Evolutionary conservation across 2,888 invertebrate genomes (phyloP).

Genomic region (Aphidoletes aphidimyza): DNA sequence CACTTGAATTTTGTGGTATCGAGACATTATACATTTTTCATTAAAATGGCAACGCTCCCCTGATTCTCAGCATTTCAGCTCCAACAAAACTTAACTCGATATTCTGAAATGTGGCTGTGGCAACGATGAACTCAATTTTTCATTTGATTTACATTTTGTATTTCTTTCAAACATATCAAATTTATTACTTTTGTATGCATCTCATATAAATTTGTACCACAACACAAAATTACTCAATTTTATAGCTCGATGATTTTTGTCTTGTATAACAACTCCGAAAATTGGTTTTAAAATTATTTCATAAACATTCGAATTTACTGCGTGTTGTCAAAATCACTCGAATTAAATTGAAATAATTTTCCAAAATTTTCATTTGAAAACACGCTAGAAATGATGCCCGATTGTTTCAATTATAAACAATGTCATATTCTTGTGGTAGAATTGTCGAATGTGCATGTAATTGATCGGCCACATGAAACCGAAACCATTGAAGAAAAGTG

Average conservation of each 20-base stretch:
- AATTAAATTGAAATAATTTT: too few species aligned
- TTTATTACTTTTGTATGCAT: neutral
- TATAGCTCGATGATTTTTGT: too few species aligned
- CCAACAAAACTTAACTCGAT: too few species aligned
- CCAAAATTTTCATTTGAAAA: too few species aligned
- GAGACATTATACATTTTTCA: constrained; percentile 12
- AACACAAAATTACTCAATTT: neutral
- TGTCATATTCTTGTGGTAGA: neutral
- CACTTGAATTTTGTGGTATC: neutral
- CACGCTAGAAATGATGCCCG: neutral
- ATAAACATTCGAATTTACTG: too few species aligned
- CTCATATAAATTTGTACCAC: neutral
- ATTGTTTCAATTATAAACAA: neutral
- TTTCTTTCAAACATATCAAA: neutral
- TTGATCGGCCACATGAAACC: too few species aligned
- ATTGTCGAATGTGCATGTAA: constrained; percentile 10
- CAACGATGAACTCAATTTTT: neutral
- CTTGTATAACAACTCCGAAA: too few species aligned
- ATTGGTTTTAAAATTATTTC: too few species aligned
- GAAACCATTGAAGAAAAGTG: neutral
- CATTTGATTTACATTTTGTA: neutral
- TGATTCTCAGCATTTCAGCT: too few species aligned
- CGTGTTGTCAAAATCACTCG: too few species aligned
- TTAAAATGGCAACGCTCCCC: neutral
- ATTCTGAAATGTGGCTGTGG: too few species aligned